These are phyloP conservation scores for Spisula solida DNA, from an alignment of 2,888 invertebrate species.

Conservation along the genomic window DNA sequence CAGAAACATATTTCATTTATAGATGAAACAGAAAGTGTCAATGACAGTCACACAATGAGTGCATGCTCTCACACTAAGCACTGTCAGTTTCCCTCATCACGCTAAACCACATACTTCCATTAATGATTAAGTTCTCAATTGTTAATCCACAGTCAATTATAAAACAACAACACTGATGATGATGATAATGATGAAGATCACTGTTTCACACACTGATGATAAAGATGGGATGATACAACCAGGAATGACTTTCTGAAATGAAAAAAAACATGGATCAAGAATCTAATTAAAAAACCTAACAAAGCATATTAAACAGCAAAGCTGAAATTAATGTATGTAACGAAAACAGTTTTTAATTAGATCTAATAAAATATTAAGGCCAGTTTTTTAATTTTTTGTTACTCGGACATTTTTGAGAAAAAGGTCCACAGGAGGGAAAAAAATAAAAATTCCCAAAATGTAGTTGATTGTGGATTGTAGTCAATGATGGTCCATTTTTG, in stretches of 20 bases:
- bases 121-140: background rate
- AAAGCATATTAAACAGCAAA: too few relatives aligned
- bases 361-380: too few relatives aligned
- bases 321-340: too few relatives aligned
- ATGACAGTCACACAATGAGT: background rate
- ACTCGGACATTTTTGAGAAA: too few relatives aligned
- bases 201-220: too few relatives aligned
- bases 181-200: constrained; percentile 9
- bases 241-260: constrained; percentile 4
- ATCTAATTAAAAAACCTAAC: too few relatives aligned
- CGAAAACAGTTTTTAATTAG: too few relatives aligned
- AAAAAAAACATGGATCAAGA: background rate
- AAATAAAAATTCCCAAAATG: too few relatives aligned
- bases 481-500: too few relatives aligned
- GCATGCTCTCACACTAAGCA: background rate
- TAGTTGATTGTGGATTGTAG: too few relatives aligned
- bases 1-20: background rate
- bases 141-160: background rate
- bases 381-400: too few relatives aligned
- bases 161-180: background rate
- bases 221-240: background rate
- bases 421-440: too few relatives aligned
- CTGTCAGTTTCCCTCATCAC: background rate
- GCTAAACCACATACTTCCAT: background rate
- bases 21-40: background rate